Evolutionary conservation across 2,888 invertebrate genomes (phyloP).

Genomic region (Morpho deidamia): DNA sequence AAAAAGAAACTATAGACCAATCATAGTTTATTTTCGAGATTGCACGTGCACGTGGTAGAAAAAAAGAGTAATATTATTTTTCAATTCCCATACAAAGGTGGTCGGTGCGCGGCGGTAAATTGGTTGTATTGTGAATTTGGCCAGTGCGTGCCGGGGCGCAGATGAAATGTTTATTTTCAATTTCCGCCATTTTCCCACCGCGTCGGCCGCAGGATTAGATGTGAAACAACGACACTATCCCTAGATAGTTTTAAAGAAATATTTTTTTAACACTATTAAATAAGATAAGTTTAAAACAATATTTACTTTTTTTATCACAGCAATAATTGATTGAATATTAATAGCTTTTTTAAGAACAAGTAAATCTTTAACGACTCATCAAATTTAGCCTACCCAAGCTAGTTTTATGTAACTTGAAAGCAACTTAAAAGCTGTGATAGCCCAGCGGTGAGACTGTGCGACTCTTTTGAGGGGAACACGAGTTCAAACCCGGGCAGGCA

Average conservation of each 20-base stretch:
- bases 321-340: too few relatives aligned
- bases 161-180: conserved; percentile 79
- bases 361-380: too few relatives aligned
- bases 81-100: conserved; percentile 78
- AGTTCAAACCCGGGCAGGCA: too few relatives aligned
- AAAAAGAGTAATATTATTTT: conserved; percentile 76
- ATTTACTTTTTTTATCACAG: too few relatives aligned
- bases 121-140: conserved; percentile 79
- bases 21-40: conserved; percentile 71
- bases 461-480: too few relatives aligned
- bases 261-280: too few relatives aligned
- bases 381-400: too few relatives aligned
- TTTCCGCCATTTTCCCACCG: conserved; percentile 73
- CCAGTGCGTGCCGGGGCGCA: conserved; percentile 75
- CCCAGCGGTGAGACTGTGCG: too few relatives aligned
- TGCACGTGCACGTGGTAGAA: conserved; percentile 57
- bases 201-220: conserved; percentile 67
- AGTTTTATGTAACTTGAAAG: too few relatives aligned
- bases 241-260: conserved; percentile 27
- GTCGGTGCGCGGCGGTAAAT: conserved; percentile 71
- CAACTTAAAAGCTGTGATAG: too few relatives aligned
- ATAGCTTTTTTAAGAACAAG: too few relatives aligned
- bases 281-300: background rate
- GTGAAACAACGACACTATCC: conserved; percentile 49
- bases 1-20: conserved; percentile 30